A percentile compares a stretch with the other conserved stretches of the same genome.
Evolutionary conservation across 2,797 vertebrate genomes (phyloP).

Genomic region (Parauchenoglanis punctatus): DNA sequence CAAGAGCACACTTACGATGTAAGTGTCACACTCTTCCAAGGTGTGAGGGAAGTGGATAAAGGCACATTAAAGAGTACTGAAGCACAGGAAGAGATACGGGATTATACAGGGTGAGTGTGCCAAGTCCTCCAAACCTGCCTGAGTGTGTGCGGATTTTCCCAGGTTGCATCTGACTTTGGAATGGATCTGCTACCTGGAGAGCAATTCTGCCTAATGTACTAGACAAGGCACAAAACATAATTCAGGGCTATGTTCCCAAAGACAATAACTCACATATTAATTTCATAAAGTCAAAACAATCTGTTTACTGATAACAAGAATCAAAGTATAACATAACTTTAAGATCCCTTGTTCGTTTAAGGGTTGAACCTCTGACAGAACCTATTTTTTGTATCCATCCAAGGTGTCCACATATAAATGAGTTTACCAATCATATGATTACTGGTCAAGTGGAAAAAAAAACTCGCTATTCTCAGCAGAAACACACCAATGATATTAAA

Average conservation of each 20-base stretch:
- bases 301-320: not conserved
- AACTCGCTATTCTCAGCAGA: not conserved
- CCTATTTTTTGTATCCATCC: not conserved
- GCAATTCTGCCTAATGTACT: not conserved
- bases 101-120: slow-evolving; percentile 30
- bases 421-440: not conserved
- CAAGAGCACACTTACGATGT: not conserved
- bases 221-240: not conserved
- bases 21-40: slow-evolving; percentile 8
- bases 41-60: slow-evolving; percentile 5
- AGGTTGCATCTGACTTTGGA: slow-evolving; percentile 3
- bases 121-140: slow-evolving; percentile 17
- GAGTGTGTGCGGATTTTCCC: not conserved
- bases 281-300: not conserved
- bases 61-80: slow-evolving; percentile 2
- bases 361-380: not conserved
- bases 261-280: not conserved
- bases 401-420: not conserved
- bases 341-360: not conserved
- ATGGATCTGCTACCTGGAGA: not conserved
- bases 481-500: not conserved
- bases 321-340: not conserved
- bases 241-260: not conserved
- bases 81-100: not conserved
- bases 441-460: no score